Evolutionary conservation across 2,797 vertebrate species (phyloP), one percentile per base, ranked within the genome.

Genomic region (Centropyge bicolor): DNA sequence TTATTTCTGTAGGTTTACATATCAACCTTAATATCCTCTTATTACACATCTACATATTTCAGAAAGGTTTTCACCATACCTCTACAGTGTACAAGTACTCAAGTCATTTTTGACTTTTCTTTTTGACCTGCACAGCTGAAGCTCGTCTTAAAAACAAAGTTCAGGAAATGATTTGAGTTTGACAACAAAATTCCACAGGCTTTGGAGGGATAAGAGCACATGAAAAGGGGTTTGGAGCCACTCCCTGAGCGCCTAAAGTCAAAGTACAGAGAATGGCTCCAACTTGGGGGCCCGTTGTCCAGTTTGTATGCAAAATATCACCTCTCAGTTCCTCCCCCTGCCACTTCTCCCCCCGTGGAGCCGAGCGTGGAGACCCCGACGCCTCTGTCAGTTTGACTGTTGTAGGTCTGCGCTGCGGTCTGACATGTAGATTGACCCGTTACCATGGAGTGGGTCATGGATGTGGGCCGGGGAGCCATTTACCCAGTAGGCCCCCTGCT

Each of bases 371-470:
- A 88, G 74, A 84, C 79, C 81, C 82, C 69, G 31, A 41, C 70
- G 61, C 85, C 70, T 77, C 74, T 60, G 86, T 89, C 88, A 59
- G 78, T 27, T 31, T 81, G 86, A 86, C 85, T 88, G 85, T 72
- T 80, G 84, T 74, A 64, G 64, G 71, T 64, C 84, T 76, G 79
- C 57, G 45, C 78, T 80, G 80, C 36, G 41, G 84, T 69, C 69
- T 88, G 83, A 92, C 85, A 70, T 46, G 80, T 56, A 71, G 82
- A 86, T 76, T 55, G 88, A 87, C 63, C 51, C 56, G 92, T 92
- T 91, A 83, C 91, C 92, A 92, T 91, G 93, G 91, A 86, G 88
- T 61, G 83, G 88, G 86, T 88, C 86, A 86, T 80, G 85, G 89
- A 91, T 91, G 87, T 79, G 52, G 78, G 69, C 78, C 16, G 22